phyloP scores from a whole-genome alignment of 2,113 vertebrate species.

The Mobula hypostoma region DNA sequence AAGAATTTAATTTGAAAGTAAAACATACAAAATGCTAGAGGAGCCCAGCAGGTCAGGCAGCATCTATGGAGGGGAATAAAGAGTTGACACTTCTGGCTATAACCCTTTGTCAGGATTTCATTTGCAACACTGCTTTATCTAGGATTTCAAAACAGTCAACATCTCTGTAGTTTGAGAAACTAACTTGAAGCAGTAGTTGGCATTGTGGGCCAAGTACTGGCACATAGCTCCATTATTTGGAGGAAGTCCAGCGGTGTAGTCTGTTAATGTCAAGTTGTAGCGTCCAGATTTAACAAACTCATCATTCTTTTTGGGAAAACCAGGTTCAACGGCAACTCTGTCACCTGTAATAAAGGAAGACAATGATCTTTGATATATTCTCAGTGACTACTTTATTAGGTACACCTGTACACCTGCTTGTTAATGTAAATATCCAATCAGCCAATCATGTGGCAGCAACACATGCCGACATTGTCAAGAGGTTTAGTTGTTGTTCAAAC shows the following conservation, averaged over 20 bases:
- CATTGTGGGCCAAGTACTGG: slow-evolving; percentile 79
- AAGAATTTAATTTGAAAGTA: background rate
- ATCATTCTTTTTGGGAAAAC: slow-evolving; percentile 73
- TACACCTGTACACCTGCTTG: no score
- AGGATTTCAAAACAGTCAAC: background rate
- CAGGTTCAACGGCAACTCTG: slow-evolving; percentile 84
- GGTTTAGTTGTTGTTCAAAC: no score
- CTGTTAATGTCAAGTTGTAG: slow-evolving; percentile 83
- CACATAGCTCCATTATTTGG: slow-evolving; percentile 85
- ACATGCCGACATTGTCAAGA: no score
- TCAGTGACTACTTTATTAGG: no score
- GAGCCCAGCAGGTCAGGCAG: no score
- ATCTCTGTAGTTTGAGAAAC: slow-evolving; percentile 42
- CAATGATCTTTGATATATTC: no score
- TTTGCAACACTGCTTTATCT: background rate
- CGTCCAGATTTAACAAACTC: slow-evolving; percentile 80
- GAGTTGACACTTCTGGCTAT: no score
- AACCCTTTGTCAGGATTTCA: no score
- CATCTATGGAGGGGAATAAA: no score
- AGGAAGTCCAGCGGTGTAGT: slow-evolving; percentile 88
- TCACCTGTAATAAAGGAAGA: slow-evolving; percentile 64
- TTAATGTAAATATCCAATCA: no score
- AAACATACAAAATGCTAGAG: no score
- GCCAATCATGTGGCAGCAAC: no score
- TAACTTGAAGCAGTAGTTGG: slow-evolving; percentile 92